Percentiles rank a stretch among this genome's conserved stretches.
These are phyloP conservation scores for Drosophila imparisetae DNA, from an alignment of 2,888 invertebrate genomes.

Conservation along the genomic window DNA sequence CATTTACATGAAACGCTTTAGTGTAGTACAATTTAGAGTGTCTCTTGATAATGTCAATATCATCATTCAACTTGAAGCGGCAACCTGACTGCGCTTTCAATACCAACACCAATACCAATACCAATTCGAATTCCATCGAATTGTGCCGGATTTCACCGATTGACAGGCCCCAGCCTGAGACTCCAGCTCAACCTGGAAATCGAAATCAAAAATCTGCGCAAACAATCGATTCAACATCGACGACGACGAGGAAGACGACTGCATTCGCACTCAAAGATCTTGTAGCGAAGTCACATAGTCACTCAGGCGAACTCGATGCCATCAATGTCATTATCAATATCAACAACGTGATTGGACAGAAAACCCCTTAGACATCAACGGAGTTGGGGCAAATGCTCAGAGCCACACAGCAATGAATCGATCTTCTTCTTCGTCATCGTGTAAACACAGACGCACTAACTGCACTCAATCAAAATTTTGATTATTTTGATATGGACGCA, in stretches of 20 bases:
- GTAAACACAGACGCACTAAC: slow-evolving; percentile 77
- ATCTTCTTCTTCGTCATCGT: slow-evolving; percentile 47
- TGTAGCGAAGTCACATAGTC: slow-evolving; percentile 66
- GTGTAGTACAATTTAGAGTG: slow-evolving; percentile 71
- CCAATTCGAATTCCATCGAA: slow-evolving; percentile 77
- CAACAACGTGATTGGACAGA: slow-evolving; percentile 82
- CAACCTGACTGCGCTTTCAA: slow-evolving; percentile 36
- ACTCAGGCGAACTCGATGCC: slow-evolving; percentile 77
- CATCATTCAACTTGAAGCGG: slow-evolving; percentile 67
- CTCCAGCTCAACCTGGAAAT: slow-evolving; percentile 23
- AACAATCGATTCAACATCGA: slow-evolving; percentile 62
- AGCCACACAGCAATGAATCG: slow-evolving; percentile 57
- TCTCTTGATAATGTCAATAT: slow-evolving; percentile 82
- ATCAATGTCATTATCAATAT: slow-evolving; percentile 83
- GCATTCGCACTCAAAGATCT: slow-evolving; percentile 74
- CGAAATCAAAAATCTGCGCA: slow-evolving; percentile 73
- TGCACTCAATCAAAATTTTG: slow-evolving; percentile 81
- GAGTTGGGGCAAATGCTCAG: background rate
- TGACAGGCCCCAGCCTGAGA: slow-evolving; percentile 55
- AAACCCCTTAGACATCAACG: slow-evolving; percentile 22
- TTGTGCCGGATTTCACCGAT: slow-evolving; percentile 72
- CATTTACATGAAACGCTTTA: slow-evolving; percentile 57
- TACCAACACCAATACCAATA: slow-evolving; percentile 39
- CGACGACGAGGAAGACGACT: slow-evolving; percentile 28
- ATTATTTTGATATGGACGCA: slow-evolving; percentile 76